Evolutionary conservation across 2,113 vertebrate species (phyloP), one percentile per base, ranked within the genome.

Genomic region (Pogonocichla stellata): DNA sequence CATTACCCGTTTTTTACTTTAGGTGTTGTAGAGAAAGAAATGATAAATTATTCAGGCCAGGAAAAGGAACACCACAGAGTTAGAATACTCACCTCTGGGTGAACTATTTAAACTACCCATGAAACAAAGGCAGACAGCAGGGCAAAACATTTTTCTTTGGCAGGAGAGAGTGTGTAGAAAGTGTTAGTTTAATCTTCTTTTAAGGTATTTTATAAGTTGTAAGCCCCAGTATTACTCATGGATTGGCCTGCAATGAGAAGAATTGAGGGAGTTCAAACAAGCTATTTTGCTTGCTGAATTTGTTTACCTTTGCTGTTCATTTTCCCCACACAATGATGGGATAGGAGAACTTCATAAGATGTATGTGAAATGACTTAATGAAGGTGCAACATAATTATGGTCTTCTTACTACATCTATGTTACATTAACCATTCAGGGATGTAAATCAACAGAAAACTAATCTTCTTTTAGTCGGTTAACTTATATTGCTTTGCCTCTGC

Each of bases 1-100:
- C 10, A 8, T 93, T 93, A 53, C 45, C 12, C 14, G 4, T 81
- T 78, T 92, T 87, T 83, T 60, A n/a, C 38, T 43, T 73, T 15
- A 56, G 25, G 38, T 91, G 8, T 78, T 88, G 9, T 38, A 61
- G 50, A 93, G 71, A 88, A 90, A 91, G 57, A 85, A 91, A 88
- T n/a, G 2, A 80, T 93, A 77, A 92, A 91, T 94, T 83, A 86
- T 94, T 93, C 57, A 93, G 58, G 45, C 67, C 81, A 71, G 89
- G 60, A 23, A 91, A 86, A 89, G 61, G 62, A 95, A 71, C 34
- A 47, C 36, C 69, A 66, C 54, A 71, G 75, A 79, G 38, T 82
- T 83, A 77, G 64, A 95, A 96, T 78, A 89, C 62, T 92, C 85
- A 94, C 51, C 60, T 78, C 36, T 53, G 28, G 18, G 33, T 34